phyloP scores from a whole-genome alignment of 2,797 vertebrate genomes.

The Picus viridis region DNA sequence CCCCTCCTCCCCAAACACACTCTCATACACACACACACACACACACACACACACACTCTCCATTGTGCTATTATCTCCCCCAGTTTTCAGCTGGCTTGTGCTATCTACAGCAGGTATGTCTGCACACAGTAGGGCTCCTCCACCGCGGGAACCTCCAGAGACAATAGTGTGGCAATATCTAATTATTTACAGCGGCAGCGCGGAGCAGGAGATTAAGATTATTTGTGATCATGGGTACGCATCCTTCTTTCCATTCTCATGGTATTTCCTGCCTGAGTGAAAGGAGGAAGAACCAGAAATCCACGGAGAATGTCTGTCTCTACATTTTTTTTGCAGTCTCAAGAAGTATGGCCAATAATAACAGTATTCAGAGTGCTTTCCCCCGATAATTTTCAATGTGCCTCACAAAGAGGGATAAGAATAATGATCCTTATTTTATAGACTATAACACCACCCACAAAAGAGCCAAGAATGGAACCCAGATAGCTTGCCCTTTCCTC shows the following conservation, averaged over 20 bases:
- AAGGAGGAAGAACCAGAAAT: constrained; percentile 71
- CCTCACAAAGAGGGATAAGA: constrained; percentile 56
- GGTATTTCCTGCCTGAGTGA: constrained; percentile 62
- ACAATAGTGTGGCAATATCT: not conserved
- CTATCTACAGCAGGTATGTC: constrained; percentile 25
- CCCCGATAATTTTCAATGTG: constrained; percentile 64
- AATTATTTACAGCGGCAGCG: constrained; percentile 17
- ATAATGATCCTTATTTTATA: constrained; percentile 66
- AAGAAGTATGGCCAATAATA: constrained; percentile 66
- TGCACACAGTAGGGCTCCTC: not conserved
- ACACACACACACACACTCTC: not conserved
- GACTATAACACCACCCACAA: constrained; percentile 47
- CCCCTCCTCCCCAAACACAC: not conserved
- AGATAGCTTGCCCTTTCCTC: constrained; percentile 59
- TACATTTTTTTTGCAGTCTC: constrained; percentile 18
- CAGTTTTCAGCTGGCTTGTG: not conserved
- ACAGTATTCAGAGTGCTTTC: constrained; percentile 59
- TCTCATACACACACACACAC: too few species aligned
- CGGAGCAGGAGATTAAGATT: constrained; percentile 50
- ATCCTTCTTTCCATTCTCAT: constrained; percentile 66
- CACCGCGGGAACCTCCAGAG: not conserved
- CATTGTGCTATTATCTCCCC: not conserved
- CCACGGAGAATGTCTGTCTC: constrained; percentile 64
- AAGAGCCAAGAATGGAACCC: constrained; percentile 53
- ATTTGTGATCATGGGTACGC: constrained; percentile 53